Base-by-base conservation (phyloP, 2,888 invertebrate genomes). In the Rotaria sp. region DNA sequence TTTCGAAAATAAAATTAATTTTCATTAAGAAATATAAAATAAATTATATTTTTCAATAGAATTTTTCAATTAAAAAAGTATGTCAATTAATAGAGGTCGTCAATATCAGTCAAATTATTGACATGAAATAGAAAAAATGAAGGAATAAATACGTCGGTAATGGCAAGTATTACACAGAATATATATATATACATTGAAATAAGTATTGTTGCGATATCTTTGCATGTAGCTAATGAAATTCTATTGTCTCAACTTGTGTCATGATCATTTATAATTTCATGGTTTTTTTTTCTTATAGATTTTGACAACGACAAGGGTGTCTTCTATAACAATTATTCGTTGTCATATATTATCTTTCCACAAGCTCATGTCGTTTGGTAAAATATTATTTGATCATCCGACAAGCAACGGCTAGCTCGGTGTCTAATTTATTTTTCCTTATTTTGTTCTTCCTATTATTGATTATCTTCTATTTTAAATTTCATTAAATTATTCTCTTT, bases 381-480 rank as follows among this genome's bases (percentile, higher is more conserved):
- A 67, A 67, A 67, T 67, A 35, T 67, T 67, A 67, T 67, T 67
- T 35, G 67, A 67, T 67, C 67, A 67, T 67, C 67, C 67, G 67
- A 67, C 67, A 15, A 67, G 67, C 67, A 67, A 67, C 67, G 67
- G 67, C 67, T 67, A 67, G 67, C 26, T 67, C 67, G 67, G 18
- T 67, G 35, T 35, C 21, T 18, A 5, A 21, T 18, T 8, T 18
- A 35, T 30, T 0, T 8, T 67, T 21, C 4, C 0, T 15, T 35
- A 5, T 4, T 26, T 15, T 67, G 18, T 21, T 21, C 4, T 8
- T 67, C 18, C 13, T 8, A 0, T 67, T 35, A 13, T 67, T 13
- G 0, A 35, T 18, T 67, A 7, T 35, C 7, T 18, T 35, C 67
- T 35, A 15, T 59, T 30, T n/a, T 4, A 59, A 59, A 30, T 38